These are phyloP conservation scores for Nomada fucata DNA, from an alignment of 2,888 invertebrate species.

Conservation along the genomic window DNA sequence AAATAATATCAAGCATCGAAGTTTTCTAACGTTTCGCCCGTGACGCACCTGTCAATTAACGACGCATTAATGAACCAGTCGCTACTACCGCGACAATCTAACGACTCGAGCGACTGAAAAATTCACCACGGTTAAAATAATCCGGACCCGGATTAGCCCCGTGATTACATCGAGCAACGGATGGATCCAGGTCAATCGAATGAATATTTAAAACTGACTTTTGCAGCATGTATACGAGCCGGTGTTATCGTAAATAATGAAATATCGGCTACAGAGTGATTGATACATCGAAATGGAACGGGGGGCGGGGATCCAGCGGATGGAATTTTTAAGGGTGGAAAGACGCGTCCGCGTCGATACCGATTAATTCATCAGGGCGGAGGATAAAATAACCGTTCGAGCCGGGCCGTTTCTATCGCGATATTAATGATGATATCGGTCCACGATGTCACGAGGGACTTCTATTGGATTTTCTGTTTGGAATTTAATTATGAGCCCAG, in stretches of 20 bases:
- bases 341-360: background rate
- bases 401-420: slow-evolving; percentile 6
- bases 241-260: slow-evolving; percentile 16
- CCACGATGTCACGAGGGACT: background rate
- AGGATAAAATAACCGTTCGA: slow-evolving; percentile 21
- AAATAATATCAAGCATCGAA: too few species aligned
- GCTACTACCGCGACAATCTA: background rate
- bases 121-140: slow-evolving; percentile 29
- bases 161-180: slow-evolving; percentile 23
- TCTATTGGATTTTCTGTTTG: background rate
- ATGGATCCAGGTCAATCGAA: slow-evolving; percentile 1
- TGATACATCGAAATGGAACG: slow-evolving; percentile 20
- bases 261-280: slow-evolving; percentile 14
- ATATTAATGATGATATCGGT: slow-evolving; percentile 24
- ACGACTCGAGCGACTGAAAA: slow-evolving; percentile 20
- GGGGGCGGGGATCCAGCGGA: background rate
- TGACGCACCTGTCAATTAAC: background rate
- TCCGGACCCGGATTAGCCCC: background rate
- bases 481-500: slow-evolving; percentile 32
- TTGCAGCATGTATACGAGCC: slow-evolving; percentile 3
- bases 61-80: slow-evolving; percentile 25
- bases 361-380: slow-evolving; percentile 25
- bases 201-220: slow-evolving; percentile 19
- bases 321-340: slow-evolving; percentile 24
- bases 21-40: too few species aligned